Evolutionary conservation across 2,888 invertebrate genomes (phyloP).

Genomic region (Caenorhabditis sp.): DNA sequence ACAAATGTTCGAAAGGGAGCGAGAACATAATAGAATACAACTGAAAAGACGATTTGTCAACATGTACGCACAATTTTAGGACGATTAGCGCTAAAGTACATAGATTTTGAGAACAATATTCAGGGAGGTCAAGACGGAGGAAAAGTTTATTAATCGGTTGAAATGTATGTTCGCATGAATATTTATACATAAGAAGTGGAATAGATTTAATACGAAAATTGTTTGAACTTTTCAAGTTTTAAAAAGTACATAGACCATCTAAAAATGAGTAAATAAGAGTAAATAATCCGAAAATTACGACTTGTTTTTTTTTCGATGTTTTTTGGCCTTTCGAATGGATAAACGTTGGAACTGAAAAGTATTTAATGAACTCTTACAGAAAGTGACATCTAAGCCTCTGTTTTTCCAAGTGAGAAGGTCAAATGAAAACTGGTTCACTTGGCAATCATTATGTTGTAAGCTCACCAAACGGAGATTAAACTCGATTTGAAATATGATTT

Average conservation of each 20-base stretch:
- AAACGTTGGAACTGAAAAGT: no score
- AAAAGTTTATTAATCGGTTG: not conserved
- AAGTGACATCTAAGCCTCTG: no score
- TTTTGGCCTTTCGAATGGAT: no score
- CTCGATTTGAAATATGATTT: no score
- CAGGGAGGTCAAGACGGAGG: not conserved
- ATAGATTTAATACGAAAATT: not conserved
- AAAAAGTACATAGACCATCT: not conserved
- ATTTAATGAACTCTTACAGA: no score
- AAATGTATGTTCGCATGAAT: not conserved
- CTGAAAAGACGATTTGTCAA: conserved; percentile 1
- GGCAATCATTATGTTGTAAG: no score
- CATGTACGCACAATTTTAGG: not conserved
- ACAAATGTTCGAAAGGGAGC: not conserved
- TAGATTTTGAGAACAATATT: conserved; percentile 3
- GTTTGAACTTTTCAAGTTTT: no score
- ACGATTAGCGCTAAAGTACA: conserved; percentile 37
- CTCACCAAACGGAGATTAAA: no score
- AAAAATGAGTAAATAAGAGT: not conserved
- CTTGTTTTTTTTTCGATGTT: no score
- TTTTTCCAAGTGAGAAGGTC: no score
- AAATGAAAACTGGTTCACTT: no score
- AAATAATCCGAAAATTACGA: not conserved
- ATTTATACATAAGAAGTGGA: not conserved
- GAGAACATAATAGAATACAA: not conserved